Conservation (phyloP, 2,797 vertebrate species). For the Intellagama lesueurii region DNA sequence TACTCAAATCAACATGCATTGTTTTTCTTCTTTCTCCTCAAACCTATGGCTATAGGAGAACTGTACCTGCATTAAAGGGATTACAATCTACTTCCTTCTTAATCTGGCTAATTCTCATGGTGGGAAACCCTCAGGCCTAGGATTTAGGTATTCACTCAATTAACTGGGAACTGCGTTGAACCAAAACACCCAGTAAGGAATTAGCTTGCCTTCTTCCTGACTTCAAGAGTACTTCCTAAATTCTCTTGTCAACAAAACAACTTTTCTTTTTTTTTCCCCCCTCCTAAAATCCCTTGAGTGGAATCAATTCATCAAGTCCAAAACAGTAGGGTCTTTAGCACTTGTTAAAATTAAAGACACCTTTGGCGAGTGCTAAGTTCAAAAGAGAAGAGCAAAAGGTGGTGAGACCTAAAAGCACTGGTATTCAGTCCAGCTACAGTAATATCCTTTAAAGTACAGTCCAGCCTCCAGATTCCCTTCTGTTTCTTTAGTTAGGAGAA, state of each 20-base stretch:
- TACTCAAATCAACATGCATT: constrained; percentile 46
- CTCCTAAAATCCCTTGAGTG: neutral
- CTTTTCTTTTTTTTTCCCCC: neutral
- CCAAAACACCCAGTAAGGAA: constrained; percentile 67
- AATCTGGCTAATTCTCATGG: constrained; percentile 77
- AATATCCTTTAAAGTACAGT: neutral
- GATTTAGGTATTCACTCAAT: constrained; percentile 82
- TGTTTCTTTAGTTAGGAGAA: neutral
- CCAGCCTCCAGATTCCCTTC: neutral
- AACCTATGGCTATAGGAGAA: constrained; percentile 56
- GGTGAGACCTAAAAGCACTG: too few relatives aligned
- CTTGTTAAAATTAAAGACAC: neutral
- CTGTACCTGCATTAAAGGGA: constrained; percentile 81
- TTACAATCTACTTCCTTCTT: constrained; percentile 86
- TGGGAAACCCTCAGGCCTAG: constrained; percentile 81
- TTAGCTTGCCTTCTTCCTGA: constrained; percentile 39
- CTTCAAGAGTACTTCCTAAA: constrained; percentile 51
- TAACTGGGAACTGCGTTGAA: constrained; percentile 80
- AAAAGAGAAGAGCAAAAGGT: neutral
- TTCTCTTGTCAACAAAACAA: constrained; percentile 62
- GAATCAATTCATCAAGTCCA: neutral
- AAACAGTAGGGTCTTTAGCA: neutral
- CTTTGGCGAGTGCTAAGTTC: neutral
- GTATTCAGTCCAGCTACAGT: neutral
- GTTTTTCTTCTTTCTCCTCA: neutral